phyloP scores from a whole-genome alignment of 2,888 invertebrate species.

The Disparrhopalites patrizii region DNA sequence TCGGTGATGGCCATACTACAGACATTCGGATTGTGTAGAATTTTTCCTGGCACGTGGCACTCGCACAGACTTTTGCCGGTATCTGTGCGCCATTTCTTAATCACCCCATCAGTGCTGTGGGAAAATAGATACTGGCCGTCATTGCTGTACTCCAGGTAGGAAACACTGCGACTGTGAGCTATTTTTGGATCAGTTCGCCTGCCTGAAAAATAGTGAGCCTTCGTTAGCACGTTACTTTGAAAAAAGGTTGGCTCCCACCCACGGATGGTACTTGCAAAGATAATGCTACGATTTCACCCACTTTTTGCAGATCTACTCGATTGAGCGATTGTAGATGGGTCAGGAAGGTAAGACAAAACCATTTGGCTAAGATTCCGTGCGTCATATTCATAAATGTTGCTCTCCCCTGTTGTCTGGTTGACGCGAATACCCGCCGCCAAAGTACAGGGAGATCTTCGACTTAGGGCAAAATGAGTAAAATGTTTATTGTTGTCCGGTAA shows the following conservation, averaged over 20 bases:
- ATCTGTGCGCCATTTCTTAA: conserved; percentile 26
- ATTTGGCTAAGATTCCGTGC: conserved; percentile 22
- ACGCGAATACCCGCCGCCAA: conserved; percentile 6
- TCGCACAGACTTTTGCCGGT: not conserved
- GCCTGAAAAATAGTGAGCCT: not conserved
- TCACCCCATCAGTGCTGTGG: conserved; percentile 18
- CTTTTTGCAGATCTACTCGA: too few species aligned
- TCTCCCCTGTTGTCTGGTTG: conserved; percentile 6
- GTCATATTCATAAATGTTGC: conserved; percentile 26
- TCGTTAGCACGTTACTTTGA: too few species aligned
- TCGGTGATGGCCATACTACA: conserved; percentile 21
- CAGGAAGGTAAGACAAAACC: conserved; percentile 9
- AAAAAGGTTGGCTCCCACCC: too few species aligned
- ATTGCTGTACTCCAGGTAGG: conserved; percentile 18
- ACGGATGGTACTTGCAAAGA: too few species aligned
- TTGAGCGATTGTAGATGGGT: too few species aligned
- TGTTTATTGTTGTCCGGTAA: conserved; percentile 9
- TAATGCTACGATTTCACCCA: too few species aligned
- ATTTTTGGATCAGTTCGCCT: conserved; percentile 1
- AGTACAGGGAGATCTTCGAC: conserved; percentile 18
- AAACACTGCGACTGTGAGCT: conserved; percentile 21
- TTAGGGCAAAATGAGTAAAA: conserved; percentile 18
- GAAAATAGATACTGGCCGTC: conserved; percentile 26
- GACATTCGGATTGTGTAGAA: conserved; percentile 18
- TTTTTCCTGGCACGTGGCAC: conserved; percentile 17